phyloP scores from a whole-genome alignment of 2,888 invertebrate species.

The Orthonevra nobilis region DNA sequence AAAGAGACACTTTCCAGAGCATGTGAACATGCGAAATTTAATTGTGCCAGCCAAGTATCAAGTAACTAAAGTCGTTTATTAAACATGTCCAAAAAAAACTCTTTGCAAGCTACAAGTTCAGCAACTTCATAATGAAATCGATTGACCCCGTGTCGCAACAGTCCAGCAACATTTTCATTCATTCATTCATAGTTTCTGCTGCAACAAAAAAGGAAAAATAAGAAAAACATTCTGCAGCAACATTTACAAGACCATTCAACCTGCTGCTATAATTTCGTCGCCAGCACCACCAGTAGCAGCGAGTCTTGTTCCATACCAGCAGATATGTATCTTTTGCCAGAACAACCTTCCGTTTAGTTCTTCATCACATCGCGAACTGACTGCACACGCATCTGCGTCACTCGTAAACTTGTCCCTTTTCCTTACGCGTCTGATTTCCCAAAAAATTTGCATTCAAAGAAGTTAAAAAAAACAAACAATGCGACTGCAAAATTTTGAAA shows the following conservation, averaged over 20 bases:
- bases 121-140: too few species aligned
- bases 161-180: too few species aligned
- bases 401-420: background rate
- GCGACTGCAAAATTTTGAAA: slow-evolving; percentile 14
- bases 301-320: slow-evolving; percentile 19
- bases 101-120: too few species aligned
- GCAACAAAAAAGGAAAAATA: slow-evolving; percentile 31
- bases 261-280: background rate
- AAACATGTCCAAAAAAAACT: too few species aligned
- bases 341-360: slow-evolving; percentile 58
- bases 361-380: slow-evolving; percentile 43
- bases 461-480: slow-evolving; percentile 4
- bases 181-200: slow-evolving; percentile 1
- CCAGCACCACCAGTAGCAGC: slow-evolving; percentile 9
- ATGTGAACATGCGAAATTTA: too few species aligned
- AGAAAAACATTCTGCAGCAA: slow-evolving; percentile 37
- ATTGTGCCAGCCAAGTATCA: too few species aligned
- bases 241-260: slow-evolving; percentile 36
- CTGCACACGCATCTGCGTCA: slow-evolving; percentile 35
- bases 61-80: too few species aligned
- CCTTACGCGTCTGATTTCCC: background rate
- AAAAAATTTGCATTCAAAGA: too few species aligned
- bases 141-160: too few species aligned
- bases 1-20: too few species aligned
- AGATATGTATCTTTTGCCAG: slow-evolving; percentile 50